Conservation (phyloP, 2,113 vertebrate genomes). For the Sinocyclocheilus grahami region DNA sequence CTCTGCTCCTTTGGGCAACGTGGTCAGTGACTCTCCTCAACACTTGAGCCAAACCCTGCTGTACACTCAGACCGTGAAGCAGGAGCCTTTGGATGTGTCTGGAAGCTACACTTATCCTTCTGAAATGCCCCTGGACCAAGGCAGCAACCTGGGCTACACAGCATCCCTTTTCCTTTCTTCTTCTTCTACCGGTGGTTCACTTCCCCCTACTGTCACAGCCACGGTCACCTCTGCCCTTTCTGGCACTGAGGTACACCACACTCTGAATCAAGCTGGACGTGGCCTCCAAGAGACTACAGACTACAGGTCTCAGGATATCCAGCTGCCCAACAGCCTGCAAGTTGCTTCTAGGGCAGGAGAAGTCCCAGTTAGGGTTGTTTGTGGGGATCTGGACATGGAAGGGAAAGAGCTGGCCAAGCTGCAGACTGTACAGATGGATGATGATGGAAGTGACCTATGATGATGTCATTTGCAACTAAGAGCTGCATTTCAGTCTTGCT, state of each 20-base stretch:
- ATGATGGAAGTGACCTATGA: conserved; percentile 80
- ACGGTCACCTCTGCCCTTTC: conserved; percentile 81
- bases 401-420: conserved; percentile 98
- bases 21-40: conserved; percentile 84
- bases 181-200: conserved; percentile 72
- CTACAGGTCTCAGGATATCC: conserved; percentile 77
- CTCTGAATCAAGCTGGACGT: conserved; percentile 63
- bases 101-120: conserved; percentile 86
- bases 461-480: conserved; percentile 29
- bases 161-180: conserved; percentile 59
- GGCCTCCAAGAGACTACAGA: conserved; percentile 63
- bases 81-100: conserved; percentile 83
- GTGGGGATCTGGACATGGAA: conserved; percentile 91
- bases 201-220: conserved; percentile 73
- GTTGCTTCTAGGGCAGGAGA: conserved; percentile 73
- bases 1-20: conserved; percentile 83
- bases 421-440: conserved; percentile 96
- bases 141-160: conserved; percentile 81
- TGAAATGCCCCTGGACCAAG: conserved; percentile 87
- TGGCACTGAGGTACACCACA: conserved; percentile 83
- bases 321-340: conserved; percentile 80
- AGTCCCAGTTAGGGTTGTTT: conserved; percentile 86
- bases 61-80: conserved; percentile 89
- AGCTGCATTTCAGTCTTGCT: conserved; percentile 40
- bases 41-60: conserved; percentile 87